These are phyloP conservation scores for Spongilla lacustris DNA, from an alignment of 37 sponge, comb jelly and placozoan species.

Conservation along the genomic window DNA sequence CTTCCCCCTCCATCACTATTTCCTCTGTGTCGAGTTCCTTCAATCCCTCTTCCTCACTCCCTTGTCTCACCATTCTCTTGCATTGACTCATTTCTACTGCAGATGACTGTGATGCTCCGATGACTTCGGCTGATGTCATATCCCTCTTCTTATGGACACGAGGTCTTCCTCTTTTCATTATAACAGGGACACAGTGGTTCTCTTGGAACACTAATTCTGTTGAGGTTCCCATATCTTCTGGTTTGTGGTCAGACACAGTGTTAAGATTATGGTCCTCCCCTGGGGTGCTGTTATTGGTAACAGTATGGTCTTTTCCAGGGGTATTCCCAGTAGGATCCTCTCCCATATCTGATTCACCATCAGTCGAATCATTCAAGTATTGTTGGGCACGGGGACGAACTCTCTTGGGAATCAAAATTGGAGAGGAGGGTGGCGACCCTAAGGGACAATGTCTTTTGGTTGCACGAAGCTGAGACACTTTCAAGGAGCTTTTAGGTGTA, in stretches of 20 bases:
- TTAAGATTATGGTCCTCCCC: too few species aligned
- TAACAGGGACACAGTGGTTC: too few species aligned
- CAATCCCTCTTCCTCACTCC: not conserved
- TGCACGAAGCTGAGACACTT: not conserved
- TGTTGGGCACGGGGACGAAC: not conserved
- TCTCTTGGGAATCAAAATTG: not conserved
- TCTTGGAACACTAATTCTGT: too few species aligned
- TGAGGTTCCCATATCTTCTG: too few species aligned
- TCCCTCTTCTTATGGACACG: too few species aligned
- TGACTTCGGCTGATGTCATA: too few species aligned
- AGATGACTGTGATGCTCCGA: too few species aligned
- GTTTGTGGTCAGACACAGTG: too few species aligned
- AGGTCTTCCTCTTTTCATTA: too few species aligned
- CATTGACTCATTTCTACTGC: not conserved
- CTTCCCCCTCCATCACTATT: too few species aligned
- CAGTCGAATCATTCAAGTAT: slow-evolving; percentile 1
- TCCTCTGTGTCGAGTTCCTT: not conserved
- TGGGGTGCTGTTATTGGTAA: not conserved
- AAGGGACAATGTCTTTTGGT: not conserved
- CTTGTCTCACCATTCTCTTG: not conserved
- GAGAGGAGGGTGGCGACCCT: slow-evolving; percentile 14
- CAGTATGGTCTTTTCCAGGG: not conserved
- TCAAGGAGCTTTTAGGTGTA: not conserved
- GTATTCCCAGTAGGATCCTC: not conserved
- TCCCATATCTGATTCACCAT: not conserved